Percentiles rank a stretch among this genome's conserved stretches.
Evolutionary conservation across 2,113 vertebrate genomes (phyloP).

Genomic region (Myxocyprinus asiaticus): DNA sequence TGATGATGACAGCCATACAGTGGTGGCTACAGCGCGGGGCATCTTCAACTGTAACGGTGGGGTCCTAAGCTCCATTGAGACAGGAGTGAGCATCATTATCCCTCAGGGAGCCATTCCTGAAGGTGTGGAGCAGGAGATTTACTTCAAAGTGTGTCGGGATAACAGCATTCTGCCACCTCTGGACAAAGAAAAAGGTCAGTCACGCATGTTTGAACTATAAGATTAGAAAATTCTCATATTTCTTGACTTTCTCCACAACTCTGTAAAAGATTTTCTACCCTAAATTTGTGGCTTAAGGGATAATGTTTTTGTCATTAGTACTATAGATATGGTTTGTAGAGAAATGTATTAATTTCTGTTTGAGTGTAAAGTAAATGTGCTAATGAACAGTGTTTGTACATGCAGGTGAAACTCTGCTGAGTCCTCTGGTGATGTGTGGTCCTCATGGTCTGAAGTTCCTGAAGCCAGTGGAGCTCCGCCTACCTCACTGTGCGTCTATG

Average conservation of each 20-base stretch:
- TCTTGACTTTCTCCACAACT: no score
- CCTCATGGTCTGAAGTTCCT: constrained; percentile 98
- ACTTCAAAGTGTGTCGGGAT: constrained; percentile 99
- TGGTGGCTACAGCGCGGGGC: constrained; percentile 94
- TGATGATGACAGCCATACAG: constrained; percentile 95
- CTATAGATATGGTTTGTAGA: no score
- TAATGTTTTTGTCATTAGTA: no score
- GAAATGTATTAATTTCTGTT: background rate
- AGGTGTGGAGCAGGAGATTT: constrained; percentile 96
- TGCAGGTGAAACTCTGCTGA: constrained; percentile 94
- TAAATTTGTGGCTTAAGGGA: no score
- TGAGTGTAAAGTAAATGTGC: constrained; percentile 53
- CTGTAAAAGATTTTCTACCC: no score
- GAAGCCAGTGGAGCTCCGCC: constrained; percentile 98
- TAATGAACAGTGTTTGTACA: constrained; percentile 72
- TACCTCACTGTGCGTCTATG: constrained; percentile 99
- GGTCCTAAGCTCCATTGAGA: constrained; percentile 96
- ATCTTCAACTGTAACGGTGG: constrained; percentile 95
- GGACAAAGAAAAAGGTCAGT: constrained; percentile 97
- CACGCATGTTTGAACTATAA: background rate
- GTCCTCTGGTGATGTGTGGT: constrained; percentile 97
- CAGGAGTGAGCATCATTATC: constrained; percentile 97
- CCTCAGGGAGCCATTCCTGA: constrained; percentile 97
- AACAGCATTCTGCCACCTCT: constrained; percentile 98
- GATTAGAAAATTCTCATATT: no score